These are phyloP conservation scores for Parauchenoglanis punctatus DNA, from an alignment of 2,797 vertebrate genomes.

Conservation along the genomic window DNA sequence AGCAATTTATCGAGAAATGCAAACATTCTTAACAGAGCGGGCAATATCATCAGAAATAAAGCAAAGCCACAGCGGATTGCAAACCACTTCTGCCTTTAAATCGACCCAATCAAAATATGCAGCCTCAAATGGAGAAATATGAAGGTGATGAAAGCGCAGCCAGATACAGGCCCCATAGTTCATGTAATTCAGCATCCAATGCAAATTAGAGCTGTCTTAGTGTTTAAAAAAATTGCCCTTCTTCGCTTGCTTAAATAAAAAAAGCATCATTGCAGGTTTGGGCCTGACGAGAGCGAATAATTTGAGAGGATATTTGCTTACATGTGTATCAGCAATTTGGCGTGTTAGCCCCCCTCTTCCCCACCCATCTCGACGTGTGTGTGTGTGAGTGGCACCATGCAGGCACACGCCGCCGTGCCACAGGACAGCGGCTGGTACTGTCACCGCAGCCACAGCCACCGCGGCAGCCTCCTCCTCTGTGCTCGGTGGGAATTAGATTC, in stretches of 20 bases:
- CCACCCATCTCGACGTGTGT: constrained; percentile 47
- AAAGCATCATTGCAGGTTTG: constrained; percentile 72
- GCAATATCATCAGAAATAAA: constrained; percentile 81
- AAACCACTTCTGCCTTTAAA: constrained; percentile 77
- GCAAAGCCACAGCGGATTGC: constrained; percentile 74
- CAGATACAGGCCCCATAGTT: constrained; percentile 64
- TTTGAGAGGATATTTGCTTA: constrained; percentile 65
- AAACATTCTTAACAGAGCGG: constrained; percentile 78
- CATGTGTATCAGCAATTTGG: constrained; percentile 77
- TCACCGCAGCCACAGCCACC: constrained; percentile 6
- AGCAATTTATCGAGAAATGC: constrained; percentile 72
- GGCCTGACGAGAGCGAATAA: constrained; percentile 81
- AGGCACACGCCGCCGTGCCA: constrained; percentile 59
- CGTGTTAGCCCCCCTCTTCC: constrained; percentile 63
- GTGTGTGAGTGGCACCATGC: constrained; percentile 60
- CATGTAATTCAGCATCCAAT: constrained; percentile 75
- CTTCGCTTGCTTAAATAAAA: constrained; percentile 77
- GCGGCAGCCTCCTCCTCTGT: constrained; percentile 42
- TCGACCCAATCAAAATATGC: constrained; percentile 75
- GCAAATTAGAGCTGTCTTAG: constrained; percentile 72
- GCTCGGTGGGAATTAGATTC: constrained; percentile 70
- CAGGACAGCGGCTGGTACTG: constrained; percentile 63
- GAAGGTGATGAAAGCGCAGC: constrained; percentile 42
- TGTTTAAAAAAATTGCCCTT: constrained; percentile 60
- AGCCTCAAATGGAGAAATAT: constrained; percentile 69